Evolutionary conservation across 2,797 vertebrate genomes (phyloP), one percentile per base, ranked within the genome.

Genomic region (Sciurus vulgaris): DNA sequence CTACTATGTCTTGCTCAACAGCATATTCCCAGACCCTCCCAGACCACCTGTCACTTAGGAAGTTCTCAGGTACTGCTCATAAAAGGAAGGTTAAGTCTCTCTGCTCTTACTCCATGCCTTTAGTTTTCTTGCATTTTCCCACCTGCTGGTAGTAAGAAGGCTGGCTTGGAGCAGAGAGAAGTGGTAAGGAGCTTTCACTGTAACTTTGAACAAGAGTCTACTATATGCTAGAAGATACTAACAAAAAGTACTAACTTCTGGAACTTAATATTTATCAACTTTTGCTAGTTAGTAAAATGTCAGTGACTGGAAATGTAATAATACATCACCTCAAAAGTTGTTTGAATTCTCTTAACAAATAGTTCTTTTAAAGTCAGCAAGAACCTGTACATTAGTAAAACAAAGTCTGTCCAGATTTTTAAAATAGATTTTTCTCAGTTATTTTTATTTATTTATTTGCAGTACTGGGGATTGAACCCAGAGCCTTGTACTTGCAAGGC

Each of bases 401-500:
- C 77, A 87, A 92, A 88, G 90, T 47, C 63, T 95, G 14, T 30
- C 33, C 38, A 88, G 20, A 72, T 94, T 65, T 69, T 44, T 77
- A 87, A 86, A 65, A 87, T 65, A 30, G 38, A 24, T 51, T 79
- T 54, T 91, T 35, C 41, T 77, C 38, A 38, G 38, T 38, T 38
- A 38, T 38, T 38, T 38, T 38, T 38, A 38, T 38, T 38, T 38
- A 38, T 38, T 38, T 38, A 38, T 38, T 38, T 38, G 38, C 38
- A 38, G 38, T 38, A 38, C 38, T 38, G 38, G 38, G 38, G 38
- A 38, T 38, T 38, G 38, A 38, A 3, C 38, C 38, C 38, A 38
- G 38, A 38, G 38, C 38, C 38, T 38, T 38, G 38, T 38, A 38
- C 38, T 38, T 38, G 38, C 38, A 38, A 38, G 38, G 38, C 38